phyloP scores from a whole-genome alignment of 92 coral and sea anemone species.

The Siderastrea radians region DNA sequence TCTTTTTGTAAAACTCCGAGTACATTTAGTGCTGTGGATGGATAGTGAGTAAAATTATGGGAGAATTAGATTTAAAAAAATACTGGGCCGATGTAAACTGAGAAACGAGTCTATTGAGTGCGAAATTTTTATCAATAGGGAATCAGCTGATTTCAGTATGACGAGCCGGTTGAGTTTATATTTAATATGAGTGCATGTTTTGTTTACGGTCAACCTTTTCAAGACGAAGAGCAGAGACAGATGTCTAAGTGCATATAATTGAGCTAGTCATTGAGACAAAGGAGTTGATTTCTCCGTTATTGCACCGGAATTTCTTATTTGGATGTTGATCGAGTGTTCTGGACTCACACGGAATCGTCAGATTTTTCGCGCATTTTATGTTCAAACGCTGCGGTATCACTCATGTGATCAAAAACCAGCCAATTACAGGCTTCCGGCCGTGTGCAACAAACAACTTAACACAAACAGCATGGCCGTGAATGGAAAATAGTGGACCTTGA shows the following conservation, averaged over 20 bases:
- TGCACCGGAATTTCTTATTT: background rate
- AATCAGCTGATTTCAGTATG: too few relatives aligned
- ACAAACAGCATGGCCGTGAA: slow-evolving; percentile 48
- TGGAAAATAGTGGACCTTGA: slow-evolving; percentile 14
- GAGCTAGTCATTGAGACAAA: background rate
- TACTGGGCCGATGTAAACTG: too few relatives aligned
- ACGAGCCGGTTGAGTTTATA: too few relatives aligned
- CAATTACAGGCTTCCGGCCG: slow-evolving; percentile 35
- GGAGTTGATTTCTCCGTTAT: slow-evolving; percentile 2
- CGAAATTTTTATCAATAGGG: too few relatives aligned
- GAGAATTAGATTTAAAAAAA: too few relatives aligned
- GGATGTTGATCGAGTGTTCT: slow-evolving; percentile 28
- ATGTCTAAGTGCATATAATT: background rate
- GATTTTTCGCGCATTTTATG: slow-evolving; percentile 55
- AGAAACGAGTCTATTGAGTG: too few relatives aligned
- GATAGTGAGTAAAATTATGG: too few relatives aligned
- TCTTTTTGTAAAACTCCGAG: too few relatives aligned
- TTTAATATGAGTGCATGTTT: background rate
- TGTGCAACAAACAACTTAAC: slow-evolving; percentile 44
- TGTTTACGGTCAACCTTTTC: background rate
- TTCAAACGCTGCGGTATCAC: slow-evolving; percentile 26
- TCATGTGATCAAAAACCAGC: slow-evolving; percentile 46
- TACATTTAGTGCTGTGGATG: too few relatives aligned
- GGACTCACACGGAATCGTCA: background rate
- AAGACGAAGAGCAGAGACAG: background rate